Percentiles rank a stretch among this genome's conserved stretches.
These are phyloP conservation scores for Protobothrops flavoviridis DNA, from an alignment of 2,113 vertebrate species.

Conservation along the genomic window DNA sequence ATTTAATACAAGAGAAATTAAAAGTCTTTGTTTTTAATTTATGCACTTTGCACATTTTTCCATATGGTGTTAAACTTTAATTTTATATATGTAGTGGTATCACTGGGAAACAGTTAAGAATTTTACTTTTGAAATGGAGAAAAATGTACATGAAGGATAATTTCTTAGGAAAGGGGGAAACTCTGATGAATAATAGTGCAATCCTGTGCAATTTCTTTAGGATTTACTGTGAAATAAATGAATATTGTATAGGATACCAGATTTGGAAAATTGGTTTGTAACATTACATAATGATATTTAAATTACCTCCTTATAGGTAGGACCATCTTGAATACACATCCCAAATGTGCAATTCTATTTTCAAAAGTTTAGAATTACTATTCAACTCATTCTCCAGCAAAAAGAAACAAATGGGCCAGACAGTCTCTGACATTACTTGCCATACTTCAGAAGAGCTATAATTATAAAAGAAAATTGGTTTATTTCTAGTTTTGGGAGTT, in stretches of 20 bases:
- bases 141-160: conserved; percentile 10
- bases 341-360: not conserved
- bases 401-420: not conserved
- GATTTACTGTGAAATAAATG: not conserved
- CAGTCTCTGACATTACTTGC: not conserved
- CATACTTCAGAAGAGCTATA: not conserved
- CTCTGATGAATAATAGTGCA: not conserved
- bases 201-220: not conserved
- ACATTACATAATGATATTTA: not conserved
- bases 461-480: not conserved
- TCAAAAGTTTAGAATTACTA: not conserved
- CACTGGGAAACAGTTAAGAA: conserved; percentile 14
- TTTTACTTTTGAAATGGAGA: conserved; percentile 11
- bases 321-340: not conserved
- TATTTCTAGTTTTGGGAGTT: not conserved
- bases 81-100: not conserved
- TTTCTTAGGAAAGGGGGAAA: not conserved
- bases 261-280: not conserved
- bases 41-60: not conserved
- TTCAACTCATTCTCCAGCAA: not conserved
- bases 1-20: not conserved
- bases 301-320: not conserved
- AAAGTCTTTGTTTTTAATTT: not conserved
- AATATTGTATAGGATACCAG: not conserved
- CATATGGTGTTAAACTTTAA: conserved; percentile 23